Base-by-base conservation (phyloP, 2,113 vertebrate genomes). In the Patagioenas fasciata region DNA sequence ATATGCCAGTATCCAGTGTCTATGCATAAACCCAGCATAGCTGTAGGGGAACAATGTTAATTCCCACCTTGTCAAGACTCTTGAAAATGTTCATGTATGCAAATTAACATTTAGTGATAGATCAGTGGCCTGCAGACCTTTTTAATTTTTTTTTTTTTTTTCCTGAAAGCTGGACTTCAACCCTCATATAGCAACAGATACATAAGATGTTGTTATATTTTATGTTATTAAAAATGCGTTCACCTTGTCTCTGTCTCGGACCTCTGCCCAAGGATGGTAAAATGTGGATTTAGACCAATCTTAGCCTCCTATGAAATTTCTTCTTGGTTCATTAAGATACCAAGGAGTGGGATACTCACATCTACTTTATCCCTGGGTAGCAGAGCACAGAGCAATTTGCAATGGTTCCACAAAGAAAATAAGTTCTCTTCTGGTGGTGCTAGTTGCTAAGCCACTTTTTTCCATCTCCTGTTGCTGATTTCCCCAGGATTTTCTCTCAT, bases 21-120 rank as follows among this genome's bases (percentile, higher is more conserved):
- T 29, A 53, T 1, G 5, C 15, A 13, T 21, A 83, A 65, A 20
- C 70, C 4, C 26, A 71, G 5, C 31, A 65, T 8, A 38, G n/a
- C 51, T 74, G 18, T 28, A 67, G 25, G 8, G 16, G 1, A 0
- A 19, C 2, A 17, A 1, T 8, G 5, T 40, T 74, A 62, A 40
- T 34, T 81, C 16, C 13, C 32, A 8, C 4, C 25, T 82, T 20
- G 51, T 5, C 14, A 71, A 12, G 10, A 34, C 7, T 62, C 53
- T 24, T 54, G 20, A 71, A 83, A 75, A 62, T 10, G 20, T 36
- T 71, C 21, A 15, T 24, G 21, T 48, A 47, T 62, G 25, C 14
- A 47, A 16, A 51, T 47, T 38, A 50, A 11, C 6, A 20, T 70
- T 44, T 62, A 75, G n/a, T 1, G 0, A 24, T 70, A 6, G 5